Base-by-base conservation (phyloP, 1,140 invertebrate species). In the Leptoteleia sp. region DNA sequence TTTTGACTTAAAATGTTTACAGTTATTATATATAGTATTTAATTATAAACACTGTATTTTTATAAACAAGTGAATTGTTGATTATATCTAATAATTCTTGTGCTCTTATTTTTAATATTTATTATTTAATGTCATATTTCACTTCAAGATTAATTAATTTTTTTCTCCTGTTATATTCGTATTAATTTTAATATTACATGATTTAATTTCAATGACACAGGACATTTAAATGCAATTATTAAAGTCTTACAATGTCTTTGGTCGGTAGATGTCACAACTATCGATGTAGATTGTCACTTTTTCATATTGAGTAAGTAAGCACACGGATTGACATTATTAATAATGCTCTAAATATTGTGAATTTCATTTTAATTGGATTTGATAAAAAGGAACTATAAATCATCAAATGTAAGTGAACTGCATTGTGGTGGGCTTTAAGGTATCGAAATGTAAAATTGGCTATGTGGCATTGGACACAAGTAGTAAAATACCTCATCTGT, bases 401-500 rank as follows among this genome's bases (percentile, higher is more conserved):
- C 4, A 52, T 6, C 0, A 19, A 25, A 33, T 25, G 47, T 29
- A 35, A 50, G 47, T 52, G 25, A 52, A 12, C 31, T 65, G 52
- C 4, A 13, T 27, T 25, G 4, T 25, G 13, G 1, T 33, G 27
- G 3, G n/a, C 15, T 4, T 17, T 9, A 13, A 33, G 17, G 17
- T 19, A 55, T 47, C 33, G 8, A 9, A 22, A 4, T 11, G 47
- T 50, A 48, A 45, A 29, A 13, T 52, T 75, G 71, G 27, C 31
- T 57, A 52, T 65, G 52, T 75, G 61, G 50, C 59, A 65, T 16
- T 45, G 13, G 25, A 6, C 5, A 67, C 17, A 29, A 22, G 3
- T 33, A 43, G 19, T 40, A 47, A 62, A 50, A 67, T 85, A 76
- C 62, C 72, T 76, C 62, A 8, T 76, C 62, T 31, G 31, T 76